Base-by-base conservation (phyloP, 2,113 vertebrate genomes). In the Illadopsis cleaveri region DNA sequence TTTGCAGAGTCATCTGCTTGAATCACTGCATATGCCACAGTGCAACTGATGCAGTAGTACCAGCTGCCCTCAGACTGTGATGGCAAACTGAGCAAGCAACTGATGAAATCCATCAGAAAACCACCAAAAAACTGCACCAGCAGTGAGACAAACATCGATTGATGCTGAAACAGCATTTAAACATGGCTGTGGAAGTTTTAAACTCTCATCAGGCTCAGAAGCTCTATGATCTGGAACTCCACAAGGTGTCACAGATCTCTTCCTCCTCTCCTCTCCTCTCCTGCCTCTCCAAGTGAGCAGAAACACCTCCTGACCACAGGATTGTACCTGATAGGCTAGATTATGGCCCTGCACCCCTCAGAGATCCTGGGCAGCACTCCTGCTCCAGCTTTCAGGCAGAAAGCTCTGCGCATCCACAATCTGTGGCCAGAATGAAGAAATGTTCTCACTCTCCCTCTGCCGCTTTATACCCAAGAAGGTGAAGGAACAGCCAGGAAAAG, bases 81-180 rank as follows among this genome's bases (percentile, higher is more conserved):
- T 1, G 1, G 54, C 42, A 86, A 95, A 93, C 70, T 11, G 58
- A 85, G 54, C 33, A 50, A 93, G 64, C 54, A 71, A 85, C 66
- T 28, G 62, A 50, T 27, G 25, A 92, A 96, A 90, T 56, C 62
- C 45, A 53, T 16, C 2, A 7, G 71, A 69, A 93, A 93, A 33
- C 22, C 60, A 53, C 23, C 15, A 45, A 77, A 83, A 90, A 75
- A 7, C 1, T 83, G 71, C 47, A 76, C 24, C 62, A 80, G 66
- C 1, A 5, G 42, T n/a, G 65, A 72, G 56, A 54, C 0, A 53
- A 86, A 82, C 1, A 2, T 4, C 0, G 0, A 51, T 24, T 5
- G 40, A 66, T 13, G 54, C 10, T 57, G 54, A 60, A 85, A 61
- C 17, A 73, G 40, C 5, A 24, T 33, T 33, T 13, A 37, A 45